phyloP scores from a whole-genome alignment of 1,140 invertebrate genomes.

The Pollicipes pollicipes region DNA sequence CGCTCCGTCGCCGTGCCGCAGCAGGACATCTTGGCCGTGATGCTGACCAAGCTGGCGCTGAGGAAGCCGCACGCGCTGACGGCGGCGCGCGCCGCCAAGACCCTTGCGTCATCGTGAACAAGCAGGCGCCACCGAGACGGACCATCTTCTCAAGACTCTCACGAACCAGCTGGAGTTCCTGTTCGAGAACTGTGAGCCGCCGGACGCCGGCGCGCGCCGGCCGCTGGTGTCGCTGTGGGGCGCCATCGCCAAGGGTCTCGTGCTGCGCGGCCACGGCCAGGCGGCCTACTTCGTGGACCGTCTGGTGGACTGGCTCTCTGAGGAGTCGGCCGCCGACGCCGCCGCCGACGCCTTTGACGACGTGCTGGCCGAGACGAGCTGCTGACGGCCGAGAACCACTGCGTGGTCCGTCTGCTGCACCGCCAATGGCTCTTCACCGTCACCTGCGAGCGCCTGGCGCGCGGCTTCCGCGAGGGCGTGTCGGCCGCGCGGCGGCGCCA shows the following conservation, averaged over 20 bases:
- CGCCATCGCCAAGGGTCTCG: background rate
- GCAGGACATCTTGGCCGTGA: background rate
- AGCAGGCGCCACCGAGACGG: background rate
- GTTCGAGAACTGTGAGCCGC: background rate
- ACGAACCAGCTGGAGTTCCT: background rate
- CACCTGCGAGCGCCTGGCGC: background rate
- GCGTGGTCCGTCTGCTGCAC: background rate
- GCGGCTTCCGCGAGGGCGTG: background rate
- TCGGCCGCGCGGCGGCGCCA: background rate
- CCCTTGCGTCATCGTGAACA: background rate
- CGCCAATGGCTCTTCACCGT: background rate
- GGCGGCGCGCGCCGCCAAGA: background rate
- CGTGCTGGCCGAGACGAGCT: background rate
- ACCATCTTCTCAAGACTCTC: background rate
- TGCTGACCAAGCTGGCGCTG: background rate
- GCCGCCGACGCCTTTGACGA: background rate
- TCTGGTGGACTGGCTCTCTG: background rate
- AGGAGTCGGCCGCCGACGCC: background rate
- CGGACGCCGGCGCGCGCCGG: background rate
- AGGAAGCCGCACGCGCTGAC: background rate
- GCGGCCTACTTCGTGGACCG: background rate
- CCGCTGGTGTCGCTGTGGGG: background rate
- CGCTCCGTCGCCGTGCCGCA: background rate
- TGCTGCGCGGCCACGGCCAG: background rate
- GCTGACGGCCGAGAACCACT: background rate